Evolutionary conservation across 2,113 vertebrate genomes (phyloP).

Genomic region (Ranitomeya variabilis): DNA sequence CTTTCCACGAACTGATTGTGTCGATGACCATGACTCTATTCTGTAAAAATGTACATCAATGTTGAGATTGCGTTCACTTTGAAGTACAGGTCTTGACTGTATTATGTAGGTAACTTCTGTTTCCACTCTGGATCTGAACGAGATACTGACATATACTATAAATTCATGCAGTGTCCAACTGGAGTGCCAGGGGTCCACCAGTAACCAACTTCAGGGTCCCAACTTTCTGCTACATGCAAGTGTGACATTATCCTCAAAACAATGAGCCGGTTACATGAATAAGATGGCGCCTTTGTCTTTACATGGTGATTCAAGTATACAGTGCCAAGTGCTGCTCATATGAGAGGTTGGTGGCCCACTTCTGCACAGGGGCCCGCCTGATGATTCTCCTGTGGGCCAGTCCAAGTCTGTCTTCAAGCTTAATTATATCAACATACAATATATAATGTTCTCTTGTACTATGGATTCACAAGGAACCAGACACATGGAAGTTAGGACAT

Average conservation of each 20-base stretch:
- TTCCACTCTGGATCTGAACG: not conserved
- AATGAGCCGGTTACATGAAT: too few relatives aligned
- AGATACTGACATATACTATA: not conserved
- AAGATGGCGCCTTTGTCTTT: too few relatives aligned
- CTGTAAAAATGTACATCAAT: not conserved
- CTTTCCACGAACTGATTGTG: not conserved
- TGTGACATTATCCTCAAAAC: too few relatives aligned
- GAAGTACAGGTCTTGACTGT: not conserved
- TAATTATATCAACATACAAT: not conserved
- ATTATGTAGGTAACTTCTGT: not conserved
- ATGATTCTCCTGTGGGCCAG: too few relatives aligned
- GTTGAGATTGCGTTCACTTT: not conserved
- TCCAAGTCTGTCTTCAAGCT: not conserved
- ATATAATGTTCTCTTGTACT: not conserved
- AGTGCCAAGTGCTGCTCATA: too few relatives aligned
- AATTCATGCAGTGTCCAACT: too few relatives aligned
- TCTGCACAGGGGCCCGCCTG: too few relatives aligned
- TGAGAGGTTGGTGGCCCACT: too few relatives aligned
- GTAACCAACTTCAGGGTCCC: too few relatives aligned
- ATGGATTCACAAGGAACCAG: not conserved
- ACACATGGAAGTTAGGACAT: not conserved
- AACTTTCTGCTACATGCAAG: too few relatives aligned
- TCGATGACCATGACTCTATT: not conserved
- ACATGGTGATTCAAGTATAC: too few relatives aligned
- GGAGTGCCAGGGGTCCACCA: too few relatives aligned